Evolutionary conservation across 2,797 vertebrate species (phyloP).

Genomic region (Chaunax sp.): DNA sequence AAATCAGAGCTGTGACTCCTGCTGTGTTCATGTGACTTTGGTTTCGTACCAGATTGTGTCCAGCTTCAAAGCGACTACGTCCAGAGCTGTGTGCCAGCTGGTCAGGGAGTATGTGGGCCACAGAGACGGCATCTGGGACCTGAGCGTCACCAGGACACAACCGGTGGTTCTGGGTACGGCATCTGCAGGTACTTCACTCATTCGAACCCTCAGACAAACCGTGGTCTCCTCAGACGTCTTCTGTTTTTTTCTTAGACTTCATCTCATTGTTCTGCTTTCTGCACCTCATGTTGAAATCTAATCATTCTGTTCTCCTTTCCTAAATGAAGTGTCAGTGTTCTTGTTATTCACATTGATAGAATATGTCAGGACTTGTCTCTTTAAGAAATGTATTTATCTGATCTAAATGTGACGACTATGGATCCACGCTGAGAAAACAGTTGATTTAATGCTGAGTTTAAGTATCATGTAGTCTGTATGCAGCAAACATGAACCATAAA

Average conservation of each 20-base stretch:
- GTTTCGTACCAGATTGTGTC: constrained; percentile 90
- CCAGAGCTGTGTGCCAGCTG: constrained; percentile 95
- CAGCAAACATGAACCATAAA: neutral
- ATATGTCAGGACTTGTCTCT: no score
- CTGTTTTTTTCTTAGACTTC: neutral
- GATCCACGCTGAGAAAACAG: neutral
- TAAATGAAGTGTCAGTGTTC: no score
- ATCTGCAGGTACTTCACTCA: constrained; percentile 87
- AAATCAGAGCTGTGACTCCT: accelerated
- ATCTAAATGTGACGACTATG: neutral
- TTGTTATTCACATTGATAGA: no score
- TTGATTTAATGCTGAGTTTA: neutral
- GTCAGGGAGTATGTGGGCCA: constrained; percentile 95
- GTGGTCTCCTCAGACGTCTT: neutral
- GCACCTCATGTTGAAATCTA: neutral
- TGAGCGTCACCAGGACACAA: constrained; percentile 90
- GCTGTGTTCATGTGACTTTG: constrained; percentile 17
- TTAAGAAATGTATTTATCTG: neutral
- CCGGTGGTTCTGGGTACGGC: constrained; percentile 95
- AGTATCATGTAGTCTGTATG: neutral
- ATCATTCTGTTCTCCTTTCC: no score
- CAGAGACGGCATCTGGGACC: constrained; percentile 98
- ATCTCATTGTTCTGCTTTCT: neutral
- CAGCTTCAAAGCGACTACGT: constrained; percentile 98
- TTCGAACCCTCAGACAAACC: no score